phyloP scores from a whole-genome alignment of 2,888 invertebrate species.

The Drosophila bunnanda region DNA sequence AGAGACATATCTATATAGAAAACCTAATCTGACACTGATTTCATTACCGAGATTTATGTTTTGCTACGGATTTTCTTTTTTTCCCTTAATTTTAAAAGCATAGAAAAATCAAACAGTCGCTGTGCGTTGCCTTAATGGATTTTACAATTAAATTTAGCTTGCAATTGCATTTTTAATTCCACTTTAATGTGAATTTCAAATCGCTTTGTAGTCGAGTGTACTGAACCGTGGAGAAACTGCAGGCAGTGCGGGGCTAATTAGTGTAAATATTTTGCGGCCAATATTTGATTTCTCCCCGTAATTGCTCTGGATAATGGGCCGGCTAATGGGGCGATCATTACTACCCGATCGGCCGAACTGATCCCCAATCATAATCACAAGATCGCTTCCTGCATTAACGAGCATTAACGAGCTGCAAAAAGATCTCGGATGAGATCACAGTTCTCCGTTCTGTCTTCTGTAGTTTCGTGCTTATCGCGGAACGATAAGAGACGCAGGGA shows the following conservation, averaged over 20 bases:
- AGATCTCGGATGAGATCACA: constrained; percentile 31
- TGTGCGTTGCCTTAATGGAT: constrained; percentile 33
- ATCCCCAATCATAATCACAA: constrained; percentile 32
- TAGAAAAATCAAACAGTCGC: constrained; percentile 14
- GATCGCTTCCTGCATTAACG: constrained; percentile 22
- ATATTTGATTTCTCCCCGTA: constrained; percentile 37
- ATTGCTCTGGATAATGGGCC: constrained; percentile 23
- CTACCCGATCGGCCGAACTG: constrained; percentile 12
- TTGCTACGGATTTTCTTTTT: neutral
- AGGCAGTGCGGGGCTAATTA: constrained; percentile 11
- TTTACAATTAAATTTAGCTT: constrained; percentile 44
- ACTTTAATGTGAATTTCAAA: constrained; percentile 30
- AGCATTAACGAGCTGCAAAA: constrained; percentile 14
- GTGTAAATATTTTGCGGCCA: constrained; percentile 41
- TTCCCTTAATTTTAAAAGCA: constrained; percentile 12
- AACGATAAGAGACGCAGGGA: constrained; percentile 13
- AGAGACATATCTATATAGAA: constrained; percentile 10
- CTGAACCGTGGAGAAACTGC: constrained; percentile 27
- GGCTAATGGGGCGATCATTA: constrained; percentile 30
- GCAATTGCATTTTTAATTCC: constrained; percentile 40
- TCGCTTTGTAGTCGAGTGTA: constrained; percentile 27
- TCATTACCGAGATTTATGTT: constrained; percentile 29
- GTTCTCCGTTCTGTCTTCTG: neutral
- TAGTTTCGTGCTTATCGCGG: constrained; percentile 21
- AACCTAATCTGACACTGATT: constrained; percentile 35